Conservation (phyloP, 2,888 invertebrate species). For the Seladonia tumulorum region DNA sequence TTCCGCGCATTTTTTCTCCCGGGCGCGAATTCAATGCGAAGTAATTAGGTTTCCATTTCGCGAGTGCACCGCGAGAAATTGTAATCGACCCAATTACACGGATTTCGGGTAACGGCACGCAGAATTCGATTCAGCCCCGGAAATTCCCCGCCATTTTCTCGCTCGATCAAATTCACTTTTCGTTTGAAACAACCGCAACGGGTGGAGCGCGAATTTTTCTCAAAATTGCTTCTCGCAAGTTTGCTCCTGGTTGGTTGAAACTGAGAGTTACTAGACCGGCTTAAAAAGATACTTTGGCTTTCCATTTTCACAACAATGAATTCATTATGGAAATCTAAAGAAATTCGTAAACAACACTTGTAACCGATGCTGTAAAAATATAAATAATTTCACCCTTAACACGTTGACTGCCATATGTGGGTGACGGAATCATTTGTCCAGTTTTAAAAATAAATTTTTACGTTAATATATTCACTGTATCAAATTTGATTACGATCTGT, state of each 20-base stretch:
- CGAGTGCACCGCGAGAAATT: constrained; percentile 15
- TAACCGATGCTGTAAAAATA: no score
- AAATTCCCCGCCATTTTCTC: neutral
- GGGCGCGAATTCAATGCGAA: neutral
- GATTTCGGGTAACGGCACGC: neutral
- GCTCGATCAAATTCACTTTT: neutral
- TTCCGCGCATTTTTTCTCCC: neutral
- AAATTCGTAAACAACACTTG: no score
- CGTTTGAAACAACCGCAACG: neutral
- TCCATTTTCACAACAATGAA: neutral
- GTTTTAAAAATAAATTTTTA: no score
- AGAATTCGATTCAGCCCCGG: neutral
- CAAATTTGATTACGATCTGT: no score
- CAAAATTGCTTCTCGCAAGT: neutral
- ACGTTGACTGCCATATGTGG: no score
- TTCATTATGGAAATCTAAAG: no score
- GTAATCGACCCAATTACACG: neutral
- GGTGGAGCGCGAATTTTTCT: neutral
- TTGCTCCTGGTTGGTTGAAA: neutral
- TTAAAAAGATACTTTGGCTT: neutral
- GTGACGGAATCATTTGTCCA: no score
- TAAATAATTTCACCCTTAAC: no score
- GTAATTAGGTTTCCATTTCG: constrained; percentile 9
- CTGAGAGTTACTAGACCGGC: neutral
- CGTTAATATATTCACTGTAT: no score